A percentile compares a stretch with the other conserved stretches of the same genome.
phyloP scores from a whole-genome alignment of 1,140 invertebrate species.

The Drosophila arizonae region DNA sequence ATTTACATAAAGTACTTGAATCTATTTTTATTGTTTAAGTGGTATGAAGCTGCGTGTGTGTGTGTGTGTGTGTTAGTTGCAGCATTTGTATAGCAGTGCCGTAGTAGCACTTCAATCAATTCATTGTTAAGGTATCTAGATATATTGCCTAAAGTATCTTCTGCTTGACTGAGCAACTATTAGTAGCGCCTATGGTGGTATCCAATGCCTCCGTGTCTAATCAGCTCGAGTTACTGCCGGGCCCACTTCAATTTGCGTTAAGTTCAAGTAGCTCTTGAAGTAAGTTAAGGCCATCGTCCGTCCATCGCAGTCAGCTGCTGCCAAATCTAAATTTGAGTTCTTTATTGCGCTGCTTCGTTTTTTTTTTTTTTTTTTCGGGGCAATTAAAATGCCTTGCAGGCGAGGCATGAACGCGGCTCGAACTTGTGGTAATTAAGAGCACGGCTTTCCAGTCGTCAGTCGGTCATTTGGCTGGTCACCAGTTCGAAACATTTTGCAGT shows the following conservation, averaged over 20 bases:
- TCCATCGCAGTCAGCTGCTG: not conserved
- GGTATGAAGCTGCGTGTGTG: too few relatives aligned
- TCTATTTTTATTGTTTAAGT: too few relatives aligned
- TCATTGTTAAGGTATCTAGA: not conserved
- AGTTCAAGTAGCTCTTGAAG: too few relatives aligned
- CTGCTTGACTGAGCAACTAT: not conserved
- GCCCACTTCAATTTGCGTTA: slow-evolving; percentile 3
- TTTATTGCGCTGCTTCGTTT: not conserved
- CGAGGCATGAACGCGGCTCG: not conserved
- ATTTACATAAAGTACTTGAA: too few relatives aligned
- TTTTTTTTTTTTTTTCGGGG: not conserved
- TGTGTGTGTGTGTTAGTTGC: too few relatives aligned
- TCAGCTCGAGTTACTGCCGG: not conserved
- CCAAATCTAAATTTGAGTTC: slow-evolving; percentile 21
- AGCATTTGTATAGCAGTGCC: not conserved
- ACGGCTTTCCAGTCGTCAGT: slow-evolving; percentile 2
- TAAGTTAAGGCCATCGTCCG: too few relatives aligned
- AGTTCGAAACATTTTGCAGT: not conserved
- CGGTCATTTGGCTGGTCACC: slow-evolving; percentile 1
- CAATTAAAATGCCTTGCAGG: slow-evolving; percentile 18
- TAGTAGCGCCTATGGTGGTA: not conserved
- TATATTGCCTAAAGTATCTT: not conserved
- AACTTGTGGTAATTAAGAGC: slow-evolving; percentile 21
- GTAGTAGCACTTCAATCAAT: not conserved
- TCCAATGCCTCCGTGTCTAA: not conserved